Conservation (phyloP, 2,113 vertebrate species). For the Nycticorax nycticorax region DNA sequence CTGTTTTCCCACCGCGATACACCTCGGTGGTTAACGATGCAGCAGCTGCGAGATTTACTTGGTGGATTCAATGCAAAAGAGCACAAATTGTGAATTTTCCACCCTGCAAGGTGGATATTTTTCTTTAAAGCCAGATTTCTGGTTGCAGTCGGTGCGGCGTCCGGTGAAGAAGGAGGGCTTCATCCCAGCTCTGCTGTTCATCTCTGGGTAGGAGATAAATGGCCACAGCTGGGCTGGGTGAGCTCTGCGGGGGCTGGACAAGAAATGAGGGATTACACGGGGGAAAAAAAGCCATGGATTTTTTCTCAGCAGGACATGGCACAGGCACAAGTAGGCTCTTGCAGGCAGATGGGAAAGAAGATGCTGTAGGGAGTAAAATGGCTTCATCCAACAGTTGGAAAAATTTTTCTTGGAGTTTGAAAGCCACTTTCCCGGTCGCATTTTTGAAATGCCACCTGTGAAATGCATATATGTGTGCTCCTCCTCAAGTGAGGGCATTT, state of each 20-base stretch:
- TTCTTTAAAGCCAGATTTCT: neutral
- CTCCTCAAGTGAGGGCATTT: neutral
- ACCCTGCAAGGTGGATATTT: neutral
- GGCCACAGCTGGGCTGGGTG: neutral
- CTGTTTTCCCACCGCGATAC: neutral
- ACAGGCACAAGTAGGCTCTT: neutral
- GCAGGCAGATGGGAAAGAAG: neutral
- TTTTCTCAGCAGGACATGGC: neutral
- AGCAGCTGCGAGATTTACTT: neutral
- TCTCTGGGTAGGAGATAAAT: neutral
- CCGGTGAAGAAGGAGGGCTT: neutral
- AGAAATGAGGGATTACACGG: neutral
- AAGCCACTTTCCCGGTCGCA: fast-evolving
- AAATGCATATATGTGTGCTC: neutral
- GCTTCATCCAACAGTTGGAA: neutral
- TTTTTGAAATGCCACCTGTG: neutral
- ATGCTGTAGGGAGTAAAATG: neutral
- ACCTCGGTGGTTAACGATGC: neutral
- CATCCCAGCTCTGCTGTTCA: neutral
- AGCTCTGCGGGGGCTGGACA: neutral
- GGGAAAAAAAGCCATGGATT: neutral
- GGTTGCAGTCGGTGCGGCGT: neutral
- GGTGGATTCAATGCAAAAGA: neutral
- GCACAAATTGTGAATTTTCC: neutral
- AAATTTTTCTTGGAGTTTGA: neutral